A percentile compares a stretch with the other conserved stretches of the same genome.
Conservation (phyloP, 2,888 invertebrate species). For the Leptinotarsa tumamoca region DNA sequence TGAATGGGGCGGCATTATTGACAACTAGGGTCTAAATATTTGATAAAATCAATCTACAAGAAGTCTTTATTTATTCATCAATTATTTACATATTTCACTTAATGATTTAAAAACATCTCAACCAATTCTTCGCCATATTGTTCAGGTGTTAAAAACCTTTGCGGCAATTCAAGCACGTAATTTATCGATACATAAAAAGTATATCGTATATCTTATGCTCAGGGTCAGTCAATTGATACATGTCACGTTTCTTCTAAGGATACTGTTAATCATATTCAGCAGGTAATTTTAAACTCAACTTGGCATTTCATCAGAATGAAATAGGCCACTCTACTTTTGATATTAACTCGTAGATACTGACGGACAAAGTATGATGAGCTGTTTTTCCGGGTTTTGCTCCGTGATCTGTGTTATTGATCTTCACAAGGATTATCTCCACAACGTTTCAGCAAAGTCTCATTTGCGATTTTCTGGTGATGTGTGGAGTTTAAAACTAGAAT, state of each 20-base stretch:
- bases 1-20: no score
- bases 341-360: background rate
- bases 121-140: background rate
- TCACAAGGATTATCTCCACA: no score
- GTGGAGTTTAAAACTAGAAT: no score
- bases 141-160: background rate
- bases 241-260: slow-evolving; percentile 16
- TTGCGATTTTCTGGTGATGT: no score
- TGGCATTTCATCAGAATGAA: slow-evolving; percentile 1
- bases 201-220: slow-evolving; percentile 4
- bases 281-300: background rate
- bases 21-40: no score
- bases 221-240: slow-evolving; percentile 9
- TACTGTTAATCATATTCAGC: background rate
- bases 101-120: no score
- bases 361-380: background rate
- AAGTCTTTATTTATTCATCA: no score
- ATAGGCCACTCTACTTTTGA: background rate
- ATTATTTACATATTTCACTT: no score
- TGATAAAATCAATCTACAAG: no score
- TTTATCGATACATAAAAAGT: background rate
- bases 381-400: no score
- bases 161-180: background rate
- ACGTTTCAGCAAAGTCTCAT: no score
- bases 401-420: no score